Conservation (phyloP, 2,888 invertebrate genomes). For the Plemyria rubiginata region DNA sequence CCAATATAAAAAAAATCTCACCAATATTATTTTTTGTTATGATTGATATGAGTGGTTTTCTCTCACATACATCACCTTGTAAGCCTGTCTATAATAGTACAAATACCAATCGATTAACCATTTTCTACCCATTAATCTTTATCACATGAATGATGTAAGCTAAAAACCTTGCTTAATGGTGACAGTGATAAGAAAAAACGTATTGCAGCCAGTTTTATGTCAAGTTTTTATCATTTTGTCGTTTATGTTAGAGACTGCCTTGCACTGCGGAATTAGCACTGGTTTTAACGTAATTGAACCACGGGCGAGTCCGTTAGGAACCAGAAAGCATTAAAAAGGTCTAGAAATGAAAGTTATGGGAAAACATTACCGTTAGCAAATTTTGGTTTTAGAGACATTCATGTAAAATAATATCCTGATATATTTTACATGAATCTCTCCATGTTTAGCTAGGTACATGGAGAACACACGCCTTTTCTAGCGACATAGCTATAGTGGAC, state of each 20-base stretch:
- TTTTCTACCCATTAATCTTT: constrained; percentile 20
- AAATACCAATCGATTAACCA: constrained; percentile 13
- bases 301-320: neutral
- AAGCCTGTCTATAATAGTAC: neutral
- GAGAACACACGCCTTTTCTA: too few relatives aligned
- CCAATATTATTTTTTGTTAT: too few relatives aligned
- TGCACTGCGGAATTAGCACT: neutral
- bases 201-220: constrained; percentile 10
- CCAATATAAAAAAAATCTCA: too few relatives aligned
- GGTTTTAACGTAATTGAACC: neutral
- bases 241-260: constrained; percentile 5
- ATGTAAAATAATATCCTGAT: too few relatives aligned
- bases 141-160: constrained; percentile 30
- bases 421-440: too few relatives aligned
- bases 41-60: neutral
- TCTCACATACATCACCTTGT: neutral
- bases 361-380: too few relatives aligned
- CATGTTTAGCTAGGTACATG: too few relatives aligned
- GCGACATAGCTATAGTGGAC: too few relatives aligned
- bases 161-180: constrained; percentile 22
- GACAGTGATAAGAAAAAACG: constrained; percentile 22
- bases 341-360: too few relatives aligned
- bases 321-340: too few relatives aligned
- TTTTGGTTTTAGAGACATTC: too few relatives aligned
- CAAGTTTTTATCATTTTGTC: constrained; percentile 15